A percentile compares a stretch with the other conserved stretches of the same genome.
These are phyloP conservation scores for Synanthedon myopaeformis DNA, from an alignment of 2,888 invertebrate species.

Conservation along the genomic window DNA sequence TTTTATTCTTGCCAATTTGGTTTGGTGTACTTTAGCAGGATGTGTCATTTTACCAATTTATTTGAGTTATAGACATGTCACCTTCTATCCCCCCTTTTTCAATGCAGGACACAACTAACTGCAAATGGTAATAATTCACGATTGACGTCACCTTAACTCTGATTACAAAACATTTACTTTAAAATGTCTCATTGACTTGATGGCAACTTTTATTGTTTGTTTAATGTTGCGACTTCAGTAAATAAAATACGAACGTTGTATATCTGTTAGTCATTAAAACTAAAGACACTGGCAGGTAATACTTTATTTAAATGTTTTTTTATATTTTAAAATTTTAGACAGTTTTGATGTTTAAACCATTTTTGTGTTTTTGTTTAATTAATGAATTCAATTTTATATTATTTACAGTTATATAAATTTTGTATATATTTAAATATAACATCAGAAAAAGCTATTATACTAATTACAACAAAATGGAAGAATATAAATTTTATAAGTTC, in stretches of 20 bases:
- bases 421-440: too few species aligned
- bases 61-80: constrained; percentile 19
- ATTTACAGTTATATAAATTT: too few species aligned
- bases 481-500: too few species aligned
- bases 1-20: neutral
- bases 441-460: too few species aligned
- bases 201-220: neutral
- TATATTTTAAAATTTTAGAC: too few species aligned
- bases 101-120: constrained; percentile 42
- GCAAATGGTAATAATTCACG: neutral
- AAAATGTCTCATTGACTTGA: constrained; percentile 2
- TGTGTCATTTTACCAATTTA: constrained; percentile 52
- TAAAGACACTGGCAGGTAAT: neutral
- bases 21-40: constrained; percentile 29
- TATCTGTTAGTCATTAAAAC: neutral
- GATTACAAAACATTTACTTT: constrained; percentile 5
- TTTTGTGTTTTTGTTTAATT: too few species aligned
- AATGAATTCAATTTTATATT: too few species aligned
- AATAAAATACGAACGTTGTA: neutral
- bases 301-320: neutral
- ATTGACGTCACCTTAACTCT: neutral
- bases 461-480: too few species aligned
- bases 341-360: too few species aligned
- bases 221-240: neutral
- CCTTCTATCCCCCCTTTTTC: constrained; percentile 26